Evolutionary conservation across 1,140 invertebrate genomes (phyloP).

Genomic region (Diorhabda elongata): DNA sequence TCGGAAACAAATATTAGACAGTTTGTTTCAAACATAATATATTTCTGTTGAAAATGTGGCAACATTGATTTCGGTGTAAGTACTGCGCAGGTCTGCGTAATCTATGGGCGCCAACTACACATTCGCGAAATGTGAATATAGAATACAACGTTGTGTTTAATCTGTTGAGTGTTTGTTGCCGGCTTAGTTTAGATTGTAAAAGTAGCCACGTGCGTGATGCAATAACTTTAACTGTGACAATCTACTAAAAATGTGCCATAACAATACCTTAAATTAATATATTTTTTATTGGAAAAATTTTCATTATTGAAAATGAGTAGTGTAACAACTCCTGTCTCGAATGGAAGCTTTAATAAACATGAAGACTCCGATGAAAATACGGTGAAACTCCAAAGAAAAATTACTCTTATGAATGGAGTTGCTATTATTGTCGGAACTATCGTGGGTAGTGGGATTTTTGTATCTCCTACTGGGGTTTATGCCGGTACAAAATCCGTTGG

Average conservation of each 20-base stretch:
- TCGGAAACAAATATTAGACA: no score
- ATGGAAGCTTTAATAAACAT: neutral
- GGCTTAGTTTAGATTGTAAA: no score
- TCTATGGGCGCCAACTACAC: no score
- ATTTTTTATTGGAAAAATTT: neutral
- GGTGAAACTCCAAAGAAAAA: constrained; percentile 72
- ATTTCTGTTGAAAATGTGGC: no score
- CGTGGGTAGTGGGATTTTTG: constrained; percentile 74
- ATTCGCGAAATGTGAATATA: no score
- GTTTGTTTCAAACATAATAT: no score
- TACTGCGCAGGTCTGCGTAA: no score
- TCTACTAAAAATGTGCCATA: neutral
- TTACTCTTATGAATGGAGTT: constrained; percentile 81
- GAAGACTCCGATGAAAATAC: constrained; percentile 44
- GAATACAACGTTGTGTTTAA: no score
- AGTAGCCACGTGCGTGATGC: neutral
- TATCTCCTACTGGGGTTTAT: constrained; percentile 72
- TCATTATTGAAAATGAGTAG: neutral
- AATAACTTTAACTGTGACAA: neutral
- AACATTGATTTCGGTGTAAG: no score
- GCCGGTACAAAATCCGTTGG: constrained; percentile 62
- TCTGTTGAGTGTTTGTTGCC: no score
- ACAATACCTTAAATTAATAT: neutral
- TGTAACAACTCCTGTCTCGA: neutral
- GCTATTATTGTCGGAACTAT: constrained; percentile 59